A percentile compares a stretch with the other conserved stretches of the same genome.
phyloP scores from a whole-genome alignment of 1,140 invertebrate genomes.

The Drosophila mauritiana region DNA sequence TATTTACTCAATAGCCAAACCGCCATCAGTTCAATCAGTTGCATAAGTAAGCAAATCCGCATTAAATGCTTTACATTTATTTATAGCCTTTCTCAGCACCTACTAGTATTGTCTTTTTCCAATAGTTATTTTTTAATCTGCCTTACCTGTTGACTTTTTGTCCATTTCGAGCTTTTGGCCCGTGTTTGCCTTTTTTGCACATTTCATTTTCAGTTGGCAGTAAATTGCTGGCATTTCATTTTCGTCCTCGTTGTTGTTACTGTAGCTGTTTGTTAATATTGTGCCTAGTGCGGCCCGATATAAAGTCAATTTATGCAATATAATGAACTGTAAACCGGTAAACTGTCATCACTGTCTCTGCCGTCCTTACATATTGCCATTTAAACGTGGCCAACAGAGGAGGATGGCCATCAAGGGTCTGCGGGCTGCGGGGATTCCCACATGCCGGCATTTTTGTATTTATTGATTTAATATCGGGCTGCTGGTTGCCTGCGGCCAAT shows the following conservation, averaged over 20 bases:
- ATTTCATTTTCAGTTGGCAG: conserved; percentile 32
- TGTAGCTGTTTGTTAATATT: conserved; percentile 62
- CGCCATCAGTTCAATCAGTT: conserved; percentile 6
- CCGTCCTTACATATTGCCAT: conserved; percentile 51
- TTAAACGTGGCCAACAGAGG: conserved; percentile 53
- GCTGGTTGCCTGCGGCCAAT: conserved; percentile 67
- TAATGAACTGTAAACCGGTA: conserved; percentile 81
- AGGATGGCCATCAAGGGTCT: background rate
- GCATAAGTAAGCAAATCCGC: conserved; percentile 9
- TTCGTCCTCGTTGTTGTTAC: conserved; percentile 25
- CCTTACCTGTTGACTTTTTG: conserved; percentile 47
- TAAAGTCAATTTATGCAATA: conserved; percentile 76
- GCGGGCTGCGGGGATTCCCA: conserved; percentile 12
- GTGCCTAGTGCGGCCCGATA: conserved; percentile 52
- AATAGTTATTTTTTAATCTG: conserved; percentile 23
- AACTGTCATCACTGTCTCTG: conserved; percentile 69
- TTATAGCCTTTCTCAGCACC: conserved; percentile 11
- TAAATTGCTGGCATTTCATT: conserved; percentile 52
- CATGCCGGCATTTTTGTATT: conserved; percentile 40
- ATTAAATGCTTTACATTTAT: conserved; percentile 5
- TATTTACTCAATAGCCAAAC: background rate
- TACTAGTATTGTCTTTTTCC: conserved; percentile 7
- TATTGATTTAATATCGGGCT: conserved; percentile 78
- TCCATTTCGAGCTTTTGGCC: conserved; percentile 30
- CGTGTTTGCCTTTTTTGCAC: conserved; percentile 18